These are phyloP conservation scores for Pemphredon lugubris DNA, from an alignment of 2,888 invertebrate species.

Conservation along the genomic window DNA sequence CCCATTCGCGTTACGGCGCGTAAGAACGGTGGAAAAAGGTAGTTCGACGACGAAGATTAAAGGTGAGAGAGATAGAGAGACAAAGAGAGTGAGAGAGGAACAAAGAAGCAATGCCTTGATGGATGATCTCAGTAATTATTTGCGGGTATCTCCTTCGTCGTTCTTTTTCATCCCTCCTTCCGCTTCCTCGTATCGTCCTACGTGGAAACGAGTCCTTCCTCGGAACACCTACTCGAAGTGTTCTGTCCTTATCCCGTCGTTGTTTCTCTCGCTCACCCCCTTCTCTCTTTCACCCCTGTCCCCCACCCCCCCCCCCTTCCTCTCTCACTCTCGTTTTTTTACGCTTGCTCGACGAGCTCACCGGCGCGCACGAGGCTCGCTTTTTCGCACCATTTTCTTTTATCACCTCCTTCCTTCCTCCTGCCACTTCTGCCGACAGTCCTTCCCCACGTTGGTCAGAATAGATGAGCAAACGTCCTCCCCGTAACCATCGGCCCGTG, in stretches of 20 bases:
- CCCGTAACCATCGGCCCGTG: conserved; percentile 60
- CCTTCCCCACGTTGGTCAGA: conserved; percentile 34
- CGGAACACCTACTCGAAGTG: conserved; percentile 7
- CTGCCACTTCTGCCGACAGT: conserved; percentile 47
- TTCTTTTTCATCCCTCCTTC: conserved; percentile 20
- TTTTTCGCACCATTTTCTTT: conserved; percentile 49
- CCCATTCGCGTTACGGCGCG: background rate
- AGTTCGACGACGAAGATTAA: conserved; percentile 36
- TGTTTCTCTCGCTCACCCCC: conserved; percentile 1
- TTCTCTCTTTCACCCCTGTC: background rate
- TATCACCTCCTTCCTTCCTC: conserved; percentile 42
- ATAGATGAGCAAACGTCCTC: conserved; percentile 52
- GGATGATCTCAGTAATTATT: conserved; percentile 72
- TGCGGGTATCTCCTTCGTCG: conserved; percentile 51
- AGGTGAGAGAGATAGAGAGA: conserved; percentile 18
- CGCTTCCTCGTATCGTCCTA: conserved; percentile 19
- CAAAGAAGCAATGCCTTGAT: conserved; percentile 53
- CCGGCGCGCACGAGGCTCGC: background rate
- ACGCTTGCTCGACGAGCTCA: conserved; percentile 3
- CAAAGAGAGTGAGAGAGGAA: conserved; percentile 8
- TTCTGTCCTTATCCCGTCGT: background rate
- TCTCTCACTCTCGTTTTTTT: background rate
- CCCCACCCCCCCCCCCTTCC: conserved; percentile 7
- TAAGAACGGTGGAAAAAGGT: conserved; percentile 29
- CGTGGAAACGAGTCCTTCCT: conserved; percentile 31